A percentile compares a stretch with the other conserved stretches of the same genome.
Evolutionary conservation across 2,113 vertebrate species (phyloP).

Genomic region (Vireo altiloquus): DNA sequence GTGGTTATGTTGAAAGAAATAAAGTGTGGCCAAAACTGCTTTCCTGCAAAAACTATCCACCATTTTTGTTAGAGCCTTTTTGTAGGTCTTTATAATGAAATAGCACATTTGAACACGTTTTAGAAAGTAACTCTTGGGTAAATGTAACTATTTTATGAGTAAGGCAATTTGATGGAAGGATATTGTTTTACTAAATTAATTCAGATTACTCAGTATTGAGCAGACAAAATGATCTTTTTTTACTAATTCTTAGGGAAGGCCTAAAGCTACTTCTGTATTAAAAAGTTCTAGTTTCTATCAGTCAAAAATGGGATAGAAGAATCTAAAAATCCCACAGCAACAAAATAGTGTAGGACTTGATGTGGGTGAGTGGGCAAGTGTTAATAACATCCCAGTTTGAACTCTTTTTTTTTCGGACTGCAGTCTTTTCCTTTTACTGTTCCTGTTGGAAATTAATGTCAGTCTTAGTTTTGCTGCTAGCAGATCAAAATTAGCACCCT

Average conservation of each 20-base stretch:
- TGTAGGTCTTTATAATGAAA: background rate
- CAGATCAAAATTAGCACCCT: background rate
- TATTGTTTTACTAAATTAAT: background rate
- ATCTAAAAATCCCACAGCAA: background rate
- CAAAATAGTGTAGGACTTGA: background rate
- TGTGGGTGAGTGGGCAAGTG: background rate
- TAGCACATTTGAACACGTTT: background rate
- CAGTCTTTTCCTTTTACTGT: background rate
- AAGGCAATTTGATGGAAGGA: background rate
- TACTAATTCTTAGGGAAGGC: background rate
- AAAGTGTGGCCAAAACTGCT: background rate
- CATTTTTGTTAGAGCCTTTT: background rate
- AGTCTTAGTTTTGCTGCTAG: background rate
- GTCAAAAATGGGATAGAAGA: background rate
- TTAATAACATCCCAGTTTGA: background rate
- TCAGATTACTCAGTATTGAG: background rate
- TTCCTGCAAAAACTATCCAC: background rate
- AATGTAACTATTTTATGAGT: background rate
- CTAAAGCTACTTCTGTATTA: background rate
- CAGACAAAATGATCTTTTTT: background rate
- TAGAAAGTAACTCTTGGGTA: background rate
- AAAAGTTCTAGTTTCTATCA: background rate
- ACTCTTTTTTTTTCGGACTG: background rate
- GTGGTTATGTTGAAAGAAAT: background rate
- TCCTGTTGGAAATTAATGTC: background rate